A percentile compares a stretch with the other conserved stretches of the same genome.
phyloP scores from a whole-genome alignment of 1,140 invertebrate genomes.

The Myzus persicae region DNA sequence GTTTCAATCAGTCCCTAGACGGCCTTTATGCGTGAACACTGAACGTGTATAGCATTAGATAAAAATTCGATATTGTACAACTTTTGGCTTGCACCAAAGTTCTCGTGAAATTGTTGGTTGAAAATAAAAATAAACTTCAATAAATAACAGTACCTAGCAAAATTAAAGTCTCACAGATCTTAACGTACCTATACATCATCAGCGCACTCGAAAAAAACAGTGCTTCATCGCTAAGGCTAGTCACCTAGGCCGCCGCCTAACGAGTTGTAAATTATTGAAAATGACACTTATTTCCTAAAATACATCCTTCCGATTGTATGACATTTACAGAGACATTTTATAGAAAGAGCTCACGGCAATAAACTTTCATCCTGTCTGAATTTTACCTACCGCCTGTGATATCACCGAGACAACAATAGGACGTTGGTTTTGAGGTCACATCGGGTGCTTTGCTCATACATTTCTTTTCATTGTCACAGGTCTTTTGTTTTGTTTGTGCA shows the following conservation, averaged over 20 bases:
- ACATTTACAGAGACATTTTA: background rate
- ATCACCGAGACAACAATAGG: background rate
- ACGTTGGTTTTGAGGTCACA: conserved; percentile 19
- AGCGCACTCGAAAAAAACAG: background rate
- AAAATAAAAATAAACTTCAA: background rate
- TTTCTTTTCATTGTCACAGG: background rate
- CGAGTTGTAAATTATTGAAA: conserved; percentile 14
- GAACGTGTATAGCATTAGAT: conserved; percentile 30
- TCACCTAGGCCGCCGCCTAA: background rate
- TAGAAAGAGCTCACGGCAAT: background rate
- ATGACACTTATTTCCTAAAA: background rate
- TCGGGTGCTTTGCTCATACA: background rate
- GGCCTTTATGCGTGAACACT: conserved; percentile 20
- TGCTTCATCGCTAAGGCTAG: background rate
- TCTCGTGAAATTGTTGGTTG: background rate
- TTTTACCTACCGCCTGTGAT: background rate
- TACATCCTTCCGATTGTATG: background rate
- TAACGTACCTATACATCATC: background rate
- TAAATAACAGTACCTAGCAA: background rate
- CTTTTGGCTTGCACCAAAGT: background rate
- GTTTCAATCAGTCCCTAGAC: conserved; percentile 38
- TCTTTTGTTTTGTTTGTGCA: background rate
- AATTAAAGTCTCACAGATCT: background rate
- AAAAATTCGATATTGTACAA: conserved; percentile 1
- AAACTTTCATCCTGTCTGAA: background rate